Conservation (phyloP, 1,140 invertebrate species). For the Chelonus insularis region DNA sequence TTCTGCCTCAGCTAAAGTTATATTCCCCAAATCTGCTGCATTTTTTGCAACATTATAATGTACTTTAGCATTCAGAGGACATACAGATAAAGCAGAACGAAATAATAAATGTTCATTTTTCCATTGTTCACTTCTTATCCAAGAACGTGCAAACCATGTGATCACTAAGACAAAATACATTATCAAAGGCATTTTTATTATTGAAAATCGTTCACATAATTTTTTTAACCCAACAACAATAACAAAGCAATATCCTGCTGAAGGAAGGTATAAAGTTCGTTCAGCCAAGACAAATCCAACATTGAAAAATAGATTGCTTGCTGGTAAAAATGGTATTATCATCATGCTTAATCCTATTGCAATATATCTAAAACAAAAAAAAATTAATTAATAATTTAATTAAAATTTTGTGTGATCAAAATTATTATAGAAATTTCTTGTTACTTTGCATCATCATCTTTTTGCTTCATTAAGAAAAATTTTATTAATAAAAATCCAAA, state of each 20-base stretch:
- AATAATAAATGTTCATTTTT: conserved; percentile 74
- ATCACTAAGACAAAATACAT: conserved; percentile 56
- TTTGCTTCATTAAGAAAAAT: conserved; percentile 28
- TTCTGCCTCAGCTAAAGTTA: conserved; percentile 70
- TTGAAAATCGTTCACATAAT: conserved; percentile 38
- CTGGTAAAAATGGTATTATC: conserved; percentile 88
- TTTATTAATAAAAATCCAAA: conserved; percentile 40
- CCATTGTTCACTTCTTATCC: conserved; percentile 79
- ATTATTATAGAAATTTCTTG: neutral
- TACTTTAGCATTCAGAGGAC: conserved; percentile 90
- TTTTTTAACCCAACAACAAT: conserved; percentile 68
- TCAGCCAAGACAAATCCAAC: conserved; percentile 94
- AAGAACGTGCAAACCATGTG: conserved; percentile 66
- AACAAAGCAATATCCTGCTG: conserved; percentile 80
- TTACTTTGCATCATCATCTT: conserved; percentile 39
- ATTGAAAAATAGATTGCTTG: conserved; percentile 85
- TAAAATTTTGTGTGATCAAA: conserved; percentile 13
- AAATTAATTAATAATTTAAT: conserved; percentile 15
- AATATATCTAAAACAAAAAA: conserved; percentile 54
- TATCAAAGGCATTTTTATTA: conserved; percentile 40
- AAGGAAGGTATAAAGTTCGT: conserved; percentile 84
- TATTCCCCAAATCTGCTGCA: conserved; percentile 75
- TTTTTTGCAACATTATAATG: conserved; percentile 95
- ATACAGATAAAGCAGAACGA: conserved; percentile 72
- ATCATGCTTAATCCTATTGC: conserved; percentile 71